phyloP scores from a whole-genome alignment of 2,797 vertebrate genomes.

The Diglossa cyanea region DNA sequence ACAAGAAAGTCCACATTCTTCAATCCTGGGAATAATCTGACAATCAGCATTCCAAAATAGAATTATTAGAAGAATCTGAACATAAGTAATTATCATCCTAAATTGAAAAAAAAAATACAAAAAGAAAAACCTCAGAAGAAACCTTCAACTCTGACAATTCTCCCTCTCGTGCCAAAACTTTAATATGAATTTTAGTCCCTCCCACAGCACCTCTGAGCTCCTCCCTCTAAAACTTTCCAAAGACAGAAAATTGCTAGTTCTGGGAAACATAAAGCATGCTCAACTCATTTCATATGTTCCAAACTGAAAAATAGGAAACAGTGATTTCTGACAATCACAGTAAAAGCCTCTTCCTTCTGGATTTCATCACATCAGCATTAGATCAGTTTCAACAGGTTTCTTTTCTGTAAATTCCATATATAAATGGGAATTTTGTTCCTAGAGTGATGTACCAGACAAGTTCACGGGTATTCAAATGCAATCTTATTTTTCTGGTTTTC shows the following conservation, averaged over 20 bases:
- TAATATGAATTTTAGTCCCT: slow-evolving; percentile 58
- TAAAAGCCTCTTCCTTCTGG: background rate
- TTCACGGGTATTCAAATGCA: background rate
- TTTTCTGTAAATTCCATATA: background rate
- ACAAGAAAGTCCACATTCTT: slow-evolving; percentile 72
- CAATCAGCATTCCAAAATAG: slow-evolving; percentile 40
- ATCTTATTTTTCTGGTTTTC: background rate
- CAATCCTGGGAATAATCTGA: slow-evolving; percentile 64
- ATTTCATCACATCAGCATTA: background rate
- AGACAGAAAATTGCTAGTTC: slow-evolving; percentile 12
- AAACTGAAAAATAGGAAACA: background rate
- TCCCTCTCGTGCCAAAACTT: slow-evolving; percentile 55
- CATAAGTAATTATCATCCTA: slow-evolving; percentile 39
- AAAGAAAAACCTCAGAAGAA: slow-evolving; percentile 33
- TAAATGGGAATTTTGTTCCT: background rate
- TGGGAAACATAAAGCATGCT: slow-evolving; percentile 7
- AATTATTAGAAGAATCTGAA: slow-evolving; percentile 51
- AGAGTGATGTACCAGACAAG: background rate
- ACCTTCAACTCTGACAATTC: slow-evolving; percentile 52
- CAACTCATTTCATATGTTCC: background rate
- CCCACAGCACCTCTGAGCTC: slow-evolving; percentile 59
- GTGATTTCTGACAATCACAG: background rate
- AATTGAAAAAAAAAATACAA: background rate
- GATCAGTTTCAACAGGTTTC: background rate
- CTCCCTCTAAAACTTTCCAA: slow-evolving; percentile 45